A percentile compares a stretch with the other conserved stretches of the same genome.
Conservation (phyloP, 2,888 invertebrate genomes). For the Cheilosia vernalis region DNA sequence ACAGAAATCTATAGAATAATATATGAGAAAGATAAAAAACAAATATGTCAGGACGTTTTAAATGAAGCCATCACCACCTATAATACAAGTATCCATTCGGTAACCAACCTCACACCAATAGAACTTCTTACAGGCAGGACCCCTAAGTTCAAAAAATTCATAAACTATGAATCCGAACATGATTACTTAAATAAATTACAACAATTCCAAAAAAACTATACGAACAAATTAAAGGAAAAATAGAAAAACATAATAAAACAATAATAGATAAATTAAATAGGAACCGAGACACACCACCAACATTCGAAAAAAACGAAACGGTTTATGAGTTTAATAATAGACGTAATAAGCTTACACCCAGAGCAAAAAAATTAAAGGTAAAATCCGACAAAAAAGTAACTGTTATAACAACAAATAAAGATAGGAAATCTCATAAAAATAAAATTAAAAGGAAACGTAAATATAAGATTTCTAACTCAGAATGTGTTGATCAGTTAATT, state of each 20-base stretch:
- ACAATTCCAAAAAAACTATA: constrained; percentile 33
- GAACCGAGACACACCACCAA: constrained; percentile 21
- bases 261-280: constrained; percentile 30
- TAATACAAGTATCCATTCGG: constrained; percentile 48
- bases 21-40: constrained; percentile 12
- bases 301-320: constrained; percentile 6
- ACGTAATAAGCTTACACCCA: constrained; percentile 25
- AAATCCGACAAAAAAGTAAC: too few species aligned
- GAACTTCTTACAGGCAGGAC: constrained; percentile 60
- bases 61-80: constrained; percentile 57
- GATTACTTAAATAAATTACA: constrained; percentile 36
- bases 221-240: constrained; percentile 18
- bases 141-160: constrained; percentile 25
- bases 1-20: constrained; percentile 60
- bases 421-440: constrained; percentile 25
- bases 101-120: constrained; percentile 60
- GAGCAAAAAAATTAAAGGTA: constrained; percentile 7
- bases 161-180: constrained; percentile 17
- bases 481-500: background rate
- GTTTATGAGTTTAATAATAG: constrained; percentile 22
- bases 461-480: background rate
- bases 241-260: constrained; percentile 20
- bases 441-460: constrained; percentile 36
- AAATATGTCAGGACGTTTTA: constrained; percentile 42
- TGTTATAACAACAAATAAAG: constrained; percentile 5